These are phyloP conservation scores for Helogale parvula DNA, from an alignment of 2,113 vertebrate genomes.

Conservation along the genomic window DNA sequence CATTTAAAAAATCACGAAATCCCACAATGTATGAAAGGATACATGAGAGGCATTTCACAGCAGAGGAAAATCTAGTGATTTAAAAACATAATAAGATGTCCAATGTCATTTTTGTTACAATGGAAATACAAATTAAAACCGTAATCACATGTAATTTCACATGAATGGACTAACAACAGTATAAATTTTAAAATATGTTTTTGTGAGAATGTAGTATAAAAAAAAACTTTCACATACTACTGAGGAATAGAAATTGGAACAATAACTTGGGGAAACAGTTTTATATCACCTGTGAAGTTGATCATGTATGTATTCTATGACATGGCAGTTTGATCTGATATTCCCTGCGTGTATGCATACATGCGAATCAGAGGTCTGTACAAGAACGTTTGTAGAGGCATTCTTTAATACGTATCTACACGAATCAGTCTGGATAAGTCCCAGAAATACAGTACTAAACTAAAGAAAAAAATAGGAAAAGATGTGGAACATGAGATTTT, in stretches of 20 bases:
- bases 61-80: background rate
- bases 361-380: background rate
- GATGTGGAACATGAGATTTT: background rate
- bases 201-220: background rate
- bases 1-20: background rate
- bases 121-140: slow-evolving; percentile 27
- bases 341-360: background rate
- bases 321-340: background rate
- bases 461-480: background rate
- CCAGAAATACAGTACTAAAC: background rate
- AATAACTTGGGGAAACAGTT: background rate
- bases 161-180: background rate
- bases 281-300: background rate
- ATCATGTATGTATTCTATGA: background rate
- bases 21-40: background rate
- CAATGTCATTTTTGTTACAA: background rate
- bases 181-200: background rate
- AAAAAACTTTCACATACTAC: background rate
- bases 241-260: background rate
- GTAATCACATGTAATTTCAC: background rate
- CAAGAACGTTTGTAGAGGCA: background rate
- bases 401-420: background rate
- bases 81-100: background rate
- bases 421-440: background rate
- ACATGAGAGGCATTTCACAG: background rate